A percentile compares a stretch with the other conserved stretches of the same genome.
phyloP scores from a whole-genome alignment of 2,797 vertebrate species.

The Danio kyathit region DNA sequence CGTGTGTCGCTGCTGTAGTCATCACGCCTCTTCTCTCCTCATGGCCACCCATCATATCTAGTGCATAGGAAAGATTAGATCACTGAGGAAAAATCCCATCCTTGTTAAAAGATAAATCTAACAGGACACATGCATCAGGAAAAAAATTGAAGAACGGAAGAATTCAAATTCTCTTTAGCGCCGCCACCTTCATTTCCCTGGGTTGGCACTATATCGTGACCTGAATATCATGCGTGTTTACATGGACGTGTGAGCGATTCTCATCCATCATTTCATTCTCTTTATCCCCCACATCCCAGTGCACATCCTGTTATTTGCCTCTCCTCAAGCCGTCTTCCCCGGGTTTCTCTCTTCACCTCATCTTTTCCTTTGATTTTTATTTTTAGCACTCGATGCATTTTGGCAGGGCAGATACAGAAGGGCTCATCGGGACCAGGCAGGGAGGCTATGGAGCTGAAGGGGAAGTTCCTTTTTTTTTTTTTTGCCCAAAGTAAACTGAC shows the following conservation, averaged over 20 bases:
- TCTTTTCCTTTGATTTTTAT: conserved; percentile 13
- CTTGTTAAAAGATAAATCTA: conserved; percentile 20
- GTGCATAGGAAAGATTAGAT: conserved; percentile 16
- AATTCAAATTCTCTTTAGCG: conserved; percentile 15
- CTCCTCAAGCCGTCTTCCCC: not conserved
- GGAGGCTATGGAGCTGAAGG: conserved; percentile 34
- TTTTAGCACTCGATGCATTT: conserved; percentile 29
- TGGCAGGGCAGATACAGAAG: conserved; percentile 21
- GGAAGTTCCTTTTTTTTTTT: conserved; percentile 16
- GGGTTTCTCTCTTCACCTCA: conserved; percentile 15
- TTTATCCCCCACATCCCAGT: conserved; percentile 14
- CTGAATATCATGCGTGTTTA: conserved; percentile 27
- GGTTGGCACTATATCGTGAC: conserved; percentile 40
- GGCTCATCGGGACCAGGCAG: conserved; percentile 33
- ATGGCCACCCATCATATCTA: not conserved
- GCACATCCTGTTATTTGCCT: conserved; percentile 30
- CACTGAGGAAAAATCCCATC: not conserved
- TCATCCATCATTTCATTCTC: conserved; percentile 25
- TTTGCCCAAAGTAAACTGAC: conserved; percentile 55
- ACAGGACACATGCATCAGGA: not conserved
- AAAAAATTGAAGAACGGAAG: not conserved
- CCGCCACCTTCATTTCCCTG: conserved; percentile 21
- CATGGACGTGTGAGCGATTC: not conserved
- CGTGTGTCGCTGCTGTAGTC: not conserved
- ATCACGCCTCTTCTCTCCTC: not conserved